Conservation (phyloP, 2,113 vertebrate species). For the Gallinago paraguaiae region DNA sequence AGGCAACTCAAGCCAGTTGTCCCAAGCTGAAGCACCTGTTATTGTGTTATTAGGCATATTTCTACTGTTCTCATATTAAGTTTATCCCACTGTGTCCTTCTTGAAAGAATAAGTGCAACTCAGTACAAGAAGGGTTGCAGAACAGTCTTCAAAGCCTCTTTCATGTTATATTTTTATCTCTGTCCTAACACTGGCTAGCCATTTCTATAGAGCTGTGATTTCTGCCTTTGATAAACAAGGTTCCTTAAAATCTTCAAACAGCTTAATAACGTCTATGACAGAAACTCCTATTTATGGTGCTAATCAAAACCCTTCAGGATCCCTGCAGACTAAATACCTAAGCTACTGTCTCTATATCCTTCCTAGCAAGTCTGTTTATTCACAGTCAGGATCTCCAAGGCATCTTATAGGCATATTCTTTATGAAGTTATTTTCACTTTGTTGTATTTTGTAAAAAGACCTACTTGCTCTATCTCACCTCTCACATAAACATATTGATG, state of each 20-base stretch:
- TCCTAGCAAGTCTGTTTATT: slow-evolving; percentile 1
- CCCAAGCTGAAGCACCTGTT: background rate
- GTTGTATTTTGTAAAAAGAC: slow-evolving; percentile 1
- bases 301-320: slow-evolving; percentile 30
- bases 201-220: slow-evolving; percentile 7
- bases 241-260: slow-evolving; percentile 5
- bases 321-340: background rate
- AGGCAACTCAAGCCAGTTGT: background rate
- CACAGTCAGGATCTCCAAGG: background rate
- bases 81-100: background rate
- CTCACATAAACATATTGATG: background rate
- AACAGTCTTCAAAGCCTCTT: slow-evolving; percentile 22
- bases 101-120: background rate
- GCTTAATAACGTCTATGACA: background rate
- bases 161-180: slow-evolving; percentile 33
- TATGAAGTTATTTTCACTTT: slow-evolving; percentile 27
- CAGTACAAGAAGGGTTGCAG: background rate
- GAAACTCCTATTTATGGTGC: slow-evolving; percentile 21
- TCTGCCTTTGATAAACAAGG: slow-evolving; percentile 21
- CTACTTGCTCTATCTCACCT: background rate
- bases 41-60: background rate
- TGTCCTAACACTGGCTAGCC: background rate
- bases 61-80: background rate
- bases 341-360: background rate
- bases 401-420: background rate